Conservation (phyloP, 2,888 invertebrate species). For the Formica aserva region DNA sequence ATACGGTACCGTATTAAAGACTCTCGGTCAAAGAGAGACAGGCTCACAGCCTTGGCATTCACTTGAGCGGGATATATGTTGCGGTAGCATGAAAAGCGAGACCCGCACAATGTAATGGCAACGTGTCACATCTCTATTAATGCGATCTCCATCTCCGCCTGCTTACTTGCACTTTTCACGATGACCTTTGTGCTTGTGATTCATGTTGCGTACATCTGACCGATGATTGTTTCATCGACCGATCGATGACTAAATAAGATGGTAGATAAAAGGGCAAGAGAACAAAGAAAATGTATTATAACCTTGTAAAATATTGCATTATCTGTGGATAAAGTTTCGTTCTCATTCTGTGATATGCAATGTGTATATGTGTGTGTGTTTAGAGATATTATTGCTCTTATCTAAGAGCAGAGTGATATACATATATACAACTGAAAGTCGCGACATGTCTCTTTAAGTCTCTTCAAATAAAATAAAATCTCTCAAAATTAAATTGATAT, state of each 20-base stretch:
- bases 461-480: not conserved
- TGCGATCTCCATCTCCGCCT: constrained; percentile 46
- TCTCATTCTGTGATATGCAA: not conserved
- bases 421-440: not conserved
- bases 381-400: not conserved
- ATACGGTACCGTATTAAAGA: constrained; percentile 35
- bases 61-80: constrained; percentile 36
- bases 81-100: constrained; percentile 50
- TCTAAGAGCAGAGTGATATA: not conserved
- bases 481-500: not conserved
- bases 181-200: constrained; percentile 49
- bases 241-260: constrained; percentile 45
- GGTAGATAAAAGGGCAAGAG: constrained; percentile 24
- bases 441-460: not conserved
- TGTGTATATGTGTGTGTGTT: not conserved
- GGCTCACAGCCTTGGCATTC: constrained; percentile 47
- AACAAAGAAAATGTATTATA: constrained; percentile 23
- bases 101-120: constrained; percentile 41
- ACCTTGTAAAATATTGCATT: constrained; percentile 16
- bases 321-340: constrained; percentile 17
- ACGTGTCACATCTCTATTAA: constrained; percentile 56
- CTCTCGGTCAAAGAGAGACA: constrained; percentile 36
- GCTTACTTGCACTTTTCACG: constrained; percentile 54
- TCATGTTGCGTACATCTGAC: constrained; percentile 43
- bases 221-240: constrained; percentile 45